Base-by-base conservation (phyloP, 2,113 vertebrate genomes). In the Zosterops hypoxanthus region DNA sequence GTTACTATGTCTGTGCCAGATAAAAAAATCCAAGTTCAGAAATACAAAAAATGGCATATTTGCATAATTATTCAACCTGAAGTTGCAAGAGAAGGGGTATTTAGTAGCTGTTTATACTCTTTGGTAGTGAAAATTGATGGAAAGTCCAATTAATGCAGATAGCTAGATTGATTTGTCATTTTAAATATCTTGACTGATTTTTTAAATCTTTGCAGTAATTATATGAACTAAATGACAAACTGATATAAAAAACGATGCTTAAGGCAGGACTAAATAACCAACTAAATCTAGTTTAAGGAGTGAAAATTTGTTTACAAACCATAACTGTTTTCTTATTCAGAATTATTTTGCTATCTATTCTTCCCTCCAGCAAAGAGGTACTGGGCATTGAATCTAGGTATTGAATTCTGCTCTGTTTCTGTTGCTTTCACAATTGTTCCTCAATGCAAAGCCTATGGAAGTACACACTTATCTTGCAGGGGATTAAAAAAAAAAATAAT, bases 111-210 rank as follows among this genome's bases (percentile, higher is more conserved):
- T 90, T 89, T 82, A 80, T 72, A 94, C 52, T 80, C 72, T 61
- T 87, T 82, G 85, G 26, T 88, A 90, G 95, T 81, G 65, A 91
- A 96, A 98, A 97, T 86, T 93, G 92, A 95, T 97, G 86, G 65
- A 96, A 97, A 82, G 21, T 89, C 88, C 18, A 49, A 93, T 97
- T 85, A 86, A 70, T 83, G 24, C n/a, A 24, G 31, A 94, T 96
- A 96, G 95, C 89, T 96, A 95, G 86, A 97, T 92, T 96, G 96
- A 96, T 92, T 91, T 97, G 61, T 71, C 46, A 66, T 92, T 98
- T 94, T 90, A 96, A 95, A 97, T 96, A 95, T 69, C 26, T 55
- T 90, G 71, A 95, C 56, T 82, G 56, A 29, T 88, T 95, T 96
- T 95, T 57, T 65, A 29, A 95, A 79, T 82, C 73, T 96, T 96